A percentile compares a stretch with the other conserved stretches of the same genome.
phyloP scores from a whole-genome alignment of 2,888 invertebrate genomes.

The Eilema griseolum region DNA sequence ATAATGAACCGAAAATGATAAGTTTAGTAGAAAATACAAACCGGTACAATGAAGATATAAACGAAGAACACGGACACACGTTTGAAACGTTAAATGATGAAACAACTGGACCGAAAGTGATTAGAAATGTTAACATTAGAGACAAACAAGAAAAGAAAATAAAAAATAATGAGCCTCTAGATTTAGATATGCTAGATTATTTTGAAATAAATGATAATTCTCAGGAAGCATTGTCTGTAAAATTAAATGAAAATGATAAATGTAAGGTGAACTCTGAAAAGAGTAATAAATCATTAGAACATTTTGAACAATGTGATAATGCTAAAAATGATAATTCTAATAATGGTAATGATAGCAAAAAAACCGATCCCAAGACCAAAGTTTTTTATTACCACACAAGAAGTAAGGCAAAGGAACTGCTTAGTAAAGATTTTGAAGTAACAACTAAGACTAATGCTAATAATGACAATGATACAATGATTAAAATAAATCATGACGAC shows the following conservation, averaged over 20 bases:
- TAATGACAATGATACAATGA: neutral
- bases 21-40: slow-evolving; percentile 13
- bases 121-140: slow-evolving; percentile 44
- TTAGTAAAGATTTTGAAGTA: neutral
- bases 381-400: neutral
- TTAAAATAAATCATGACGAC: neutral
- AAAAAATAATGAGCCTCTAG: slow-evolving; percentile 24
- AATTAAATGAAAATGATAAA: neutral
- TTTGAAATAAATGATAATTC: slow-evolving; percentile 11
- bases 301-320: neutral
- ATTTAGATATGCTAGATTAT: slow-evolving; percentile 34
- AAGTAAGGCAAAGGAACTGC: neutral
- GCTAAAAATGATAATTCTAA: neutral
- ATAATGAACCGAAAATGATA: slow-evolving; percentile 30
- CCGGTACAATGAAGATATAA: neutral
- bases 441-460: neutral
- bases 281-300: neutral
- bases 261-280: neutral
- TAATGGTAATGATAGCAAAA: neutral
- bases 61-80: neutral
- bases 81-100: neutral
- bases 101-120: slow-evolving; percentile 41
- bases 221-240: neutral
- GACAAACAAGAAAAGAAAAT: slow-evolving; percentile 50
- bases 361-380: neutral